These are phyloP conservation scores for Dryomyza anilis DNA, from an alignment of 2,888 invertebrate species.

Conservation along the genomic window DNA sequence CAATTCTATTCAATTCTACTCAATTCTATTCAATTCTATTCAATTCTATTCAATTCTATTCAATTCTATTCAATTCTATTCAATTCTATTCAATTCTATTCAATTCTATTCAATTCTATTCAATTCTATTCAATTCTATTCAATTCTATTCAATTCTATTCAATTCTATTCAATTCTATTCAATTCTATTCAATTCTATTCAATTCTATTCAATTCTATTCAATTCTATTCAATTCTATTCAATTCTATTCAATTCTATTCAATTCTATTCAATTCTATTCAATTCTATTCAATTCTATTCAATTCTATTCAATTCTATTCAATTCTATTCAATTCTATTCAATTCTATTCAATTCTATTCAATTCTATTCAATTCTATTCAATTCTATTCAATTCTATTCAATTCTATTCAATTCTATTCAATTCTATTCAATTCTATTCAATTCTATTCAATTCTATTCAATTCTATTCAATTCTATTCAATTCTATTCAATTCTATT, in stretches of 20 bases:
- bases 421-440: constrained; percentile 26
- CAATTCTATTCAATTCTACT: constrained; percentile 19
- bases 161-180: constrained; percentile 23
- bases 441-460: constrained; percentile 26
- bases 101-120: constrained; percentile 20
- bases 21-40: constrained; percentile 20
- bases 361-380: constrained; percentile 24
- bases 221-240: constrained; percentile 21
- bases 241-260: constrained; percentile 21
- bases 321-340: constrained; percentile 26
- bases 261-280: constrained; percentile 23
- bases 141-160: constrained; percentile 23
- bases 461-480: constrained; percentile 26
- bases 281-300: constrained; percentile 24
- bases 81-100: constrained; percentile 18
- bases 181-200: constrained; percentile 21
- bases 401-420: constrained; percentile 27
- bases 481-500: constrained; percentile 27
- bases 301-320: constrained; percentile 24
- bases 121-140: constrained; percentile 23
- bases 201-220: constrained; percentile 23
- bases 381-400: constrained; percentile 27
- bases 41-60: constrained; percentile 19
- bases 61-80: constrained; percentile 17
- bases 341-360: constrained; percentile 27